Evolutionary conservation across 2,888 invertebrate genomes (phyloP).

Genomic region (Nephrotoma flavescens): DNA sequence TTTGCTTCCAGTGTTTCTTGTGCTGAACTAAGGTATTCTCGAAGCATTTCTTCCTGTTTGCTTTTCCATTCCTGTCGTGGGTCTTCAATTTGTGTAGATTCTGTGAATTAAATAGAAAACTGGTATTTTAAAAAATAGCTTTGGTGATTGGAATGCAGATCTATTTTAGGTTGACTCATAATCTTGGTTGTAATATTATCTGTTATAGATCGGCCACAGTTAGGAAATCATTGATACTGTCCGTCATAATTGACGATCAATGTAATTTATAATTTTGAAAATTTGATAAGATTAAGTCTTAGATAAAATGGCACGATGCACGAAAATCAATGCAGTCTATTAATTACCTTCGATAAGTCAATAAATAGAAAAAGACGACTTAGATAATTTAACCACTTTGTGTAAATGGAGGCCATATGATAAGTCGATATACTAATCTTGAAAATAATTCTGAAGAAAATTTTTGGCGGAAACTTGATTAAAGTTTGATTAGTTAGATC

Average conservation of each 20-base stretch:
- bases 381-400: no score
- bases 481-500: no score
- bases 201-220: not conserved
- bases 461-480: no score
- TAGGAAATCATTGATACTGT: not conserved
- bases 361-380: not conserved
- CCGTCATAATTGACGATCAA: no score
- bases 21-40: constrained; percentile 89
- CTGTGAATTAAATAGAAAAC: constrained; percentile 33
- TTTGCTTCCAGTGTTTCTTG: constrained; percentile 93
- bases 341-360: not conserved
- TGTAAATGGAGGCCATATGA: no score
- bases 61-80: constrained; percentile 93
- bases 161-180: not conserved
- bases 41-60: constrained; percentile 92
- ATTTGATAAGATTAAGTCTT: no score
- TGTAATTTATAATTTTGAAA: no score
- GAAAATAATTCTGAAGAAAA: no score
- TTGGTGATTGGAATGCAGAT: not conserved
- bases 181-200: no score
- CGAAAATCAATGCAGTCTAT: not conserved
- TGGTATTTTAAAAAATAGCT: not conserved
- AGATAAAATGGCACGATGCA: not conserved
- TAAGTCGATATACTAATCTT: no score
- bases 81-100: constrained; percentile 92